phyloP scores from a whole-genome alignment of 2,888 invertebrate genomes.

The Drosophila picticornis region DNA sequence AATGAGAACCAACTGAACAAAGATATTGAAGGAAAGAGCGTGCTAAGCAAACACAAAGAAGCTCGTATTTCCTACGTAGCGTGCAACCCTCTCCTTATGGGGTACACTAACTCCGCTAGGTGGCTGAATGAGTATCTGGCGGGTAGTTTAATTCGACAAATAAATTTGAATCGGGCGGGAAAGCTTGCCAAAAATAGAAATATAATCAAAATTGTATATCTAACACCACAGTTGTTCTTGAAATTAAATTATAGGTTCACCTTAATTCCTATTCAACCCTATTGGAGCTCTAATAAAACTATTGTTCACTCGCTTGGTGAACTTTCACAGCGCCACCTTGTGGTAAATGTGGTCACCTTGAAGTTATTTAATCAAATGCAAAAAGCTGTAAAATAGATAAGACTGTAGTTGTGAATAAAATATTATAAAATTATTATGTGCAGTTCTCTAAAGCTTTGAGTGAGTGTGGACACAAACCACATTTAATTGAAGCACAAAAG shows the following conservation, averaged over 20 bases:
- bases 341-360: not conserved
- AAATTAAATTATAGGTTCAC: not conserved
- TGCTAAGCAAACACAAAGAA: not conserved
- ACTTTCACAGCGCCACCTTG: not conserved
- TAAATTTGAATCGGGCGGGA: not conserved
- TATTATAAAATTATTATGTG: not conserved
- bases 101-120: not conserved
- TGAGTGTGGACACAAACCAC: conserved; percentile 12
- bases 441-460: not conserved
- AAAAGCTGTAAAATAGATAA: not conserved
- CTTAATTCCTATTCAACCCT: not conserved
- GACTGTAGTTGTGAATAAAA: not conserved
- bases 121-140: not conserved
- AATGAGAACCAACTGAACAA: conserved; percentile 7
- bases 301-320: not conserved
- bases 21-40: not conserved
- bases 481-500: not conserved
- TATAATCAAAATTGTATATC: not conserved
- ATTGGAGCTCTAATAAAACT: not conserved
- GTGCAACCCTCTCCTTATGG: not conserved
- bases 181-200: not conserved
- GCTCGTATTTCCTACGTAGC: not conserved
- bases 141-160: not conserved
- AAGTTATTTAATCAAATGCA: not conserved
- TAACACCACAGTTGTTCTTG: not conserved